Evolutionary conservation across 1,140 invertebrate species (phyloP).

Genomic region (Stenopsyche tienmushanensis): DNA sequence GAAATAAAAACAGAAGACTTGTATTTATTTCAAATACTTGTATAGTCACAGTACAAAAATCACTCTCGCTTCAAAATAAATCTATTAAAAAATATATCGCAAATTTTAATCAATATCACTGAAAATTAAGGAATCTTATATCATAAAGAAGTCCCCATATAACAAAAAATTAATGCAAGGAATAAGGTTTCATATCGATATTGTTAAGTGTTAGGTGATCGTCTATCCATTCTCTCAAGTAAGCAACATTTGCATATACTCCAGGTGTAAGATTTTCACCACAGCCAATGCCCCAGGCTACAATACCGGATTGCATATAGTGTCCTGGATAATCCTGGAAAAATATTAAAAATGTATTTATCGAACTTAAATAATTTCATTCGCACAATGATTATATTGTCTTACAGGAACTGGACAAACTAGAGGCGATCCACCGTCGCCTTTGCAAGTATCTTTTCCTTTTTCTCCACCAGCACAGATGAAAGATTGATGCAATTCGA

Average conservation of each 20-base stretch:
- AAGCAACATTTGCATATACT: slow-evolving; percentile 72
- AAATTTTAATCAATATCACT: neutral
- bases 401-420: slow-evolving; percentile 61
- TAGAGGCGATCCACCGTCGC: slow-evolving; percentile 65
- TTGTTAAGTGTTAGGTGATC: slow-evolving; percentile 49
- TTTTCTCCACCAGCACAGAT: slow-evolving; percentile 74
- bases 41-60: too few species aligned
- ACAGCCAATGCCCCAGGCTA: slow-evolving; percentile 60
- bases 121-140: neutral
- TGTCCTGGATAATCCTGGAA: slow-evolving; percentile 45
- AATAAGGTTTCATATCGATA: slow-evolving; percentile 50
- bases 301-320: slow-evolving; percentile 57
- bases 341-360: neutral
- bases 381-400: neutral
- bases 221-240: slow-evolving; percentile 70
- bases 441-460: slow-evolving; percentile 60
- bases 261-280: slow-evolving; percentile 63
- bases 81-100: neutral
- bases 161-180: neutral
- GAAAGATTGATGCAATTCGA: slow-evolving; percentile 67
- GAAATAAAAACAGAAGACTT: too few species aligned
- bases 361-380: neutral
- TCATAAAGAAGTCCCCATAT: neutral
- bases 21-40: too few species aligned
- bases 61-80: too few species aligned